Conservation (phyloP, 2,113 vertebrate genomes). For the Syngnathus floridae region DNA sequence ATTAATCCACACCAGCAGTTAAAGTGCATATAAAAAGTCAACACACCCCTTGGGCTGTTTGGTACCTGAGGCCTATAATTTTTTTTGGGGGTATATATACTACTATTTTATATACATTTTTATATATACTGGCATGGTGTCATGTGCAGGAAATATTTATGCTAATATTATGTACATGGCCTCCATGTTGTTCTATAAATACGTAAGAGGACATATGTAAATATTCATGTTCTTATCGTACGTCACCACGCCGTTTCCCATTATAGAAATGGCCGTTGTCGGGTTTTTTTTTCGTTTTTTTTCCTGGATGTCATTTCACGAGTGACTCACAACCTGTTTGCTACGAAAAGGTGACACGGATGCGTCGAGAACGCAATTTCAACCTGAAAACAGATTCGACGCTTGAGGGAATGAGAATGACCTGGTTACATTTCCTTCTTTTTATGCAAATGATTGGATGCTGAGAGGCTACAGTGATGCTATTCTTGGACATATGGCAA, state of each 20-base stretch:
- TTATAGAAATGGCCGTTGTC: not conserved
- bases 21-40: not conserved
- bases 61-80: too few species aligned
- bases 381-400: not conserved
- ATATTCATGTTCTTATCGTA: not conserved
- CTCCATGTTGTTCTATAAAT: not conserved
- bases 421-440: not conserved
- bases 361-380: not conserved
- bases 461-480: not conserved
- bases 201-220: not conserved
- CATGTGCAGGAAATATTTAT: too few species aligned
- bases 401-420: not conserved
- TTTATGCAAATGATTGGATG: slow-evolving; percentile 9
- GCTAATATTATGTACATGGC: not conserved
- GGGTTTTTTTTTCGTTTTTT: slow-evolving; percentile 1
- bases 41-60: too few species aligned
- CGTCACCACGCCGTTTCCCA: slow-evolving; percentile 8
- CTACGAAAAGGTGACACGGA: not conserved
- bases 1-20: not conserved
- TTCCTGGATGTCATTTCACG: slow-evolving; percentile 3
- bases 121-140: too few species aligned
- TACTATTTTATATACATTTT: too few species aligned
- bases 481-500: slow-evolving; percentile 5
- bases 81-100: too few species aligned
- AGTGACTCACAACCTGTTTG: not conserved